phyloP scores from a whole-genome alignment of 2,113 vertebrate species.

The Engraulis encrasicolus region DNA sequence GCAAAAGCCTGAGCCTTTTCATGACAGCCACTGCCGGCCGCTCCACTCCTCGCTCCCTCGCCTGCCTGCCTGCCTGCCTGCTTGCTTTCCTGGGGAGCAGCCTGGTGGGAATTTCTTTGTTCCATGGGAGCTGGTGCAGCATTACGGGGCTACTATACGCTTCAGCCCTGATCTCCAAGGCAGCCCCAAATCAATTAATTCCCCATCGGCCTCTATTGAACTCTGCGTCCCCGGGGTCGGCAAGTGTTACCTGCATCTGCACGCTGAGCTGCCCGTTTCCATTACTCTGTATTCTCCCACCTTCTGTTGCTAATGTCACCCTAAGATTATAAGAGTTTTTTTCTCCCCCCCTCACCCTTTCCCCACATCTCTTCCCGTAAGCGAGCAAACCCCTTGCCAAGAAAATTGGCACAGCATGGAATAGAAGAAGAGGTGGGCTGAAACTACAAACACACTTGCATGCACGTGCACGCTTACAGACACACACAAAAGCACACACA shows the following conservation, averaged over 20 bases:
- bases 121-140: conserved; percentile 9
- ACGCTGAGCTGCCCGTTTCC: not conserved
- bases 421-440: not conserved
- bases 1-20: conserved; percentile 25
- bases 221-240: conserved; percentile 18
- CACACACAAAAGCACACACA: too few relatives aligned
- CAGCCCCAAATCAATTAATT: conserved; percentile 39
- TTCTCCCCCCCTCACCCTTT: too few relatives aligned
- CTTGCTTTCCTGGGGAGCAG: not conserved
- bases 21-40: conserved; percentile 21
- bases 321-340: not conserved
- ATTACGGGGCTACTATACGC: conserved; percentile 21
- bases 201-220: conserved; percentile 32
- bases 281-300: not conserved
- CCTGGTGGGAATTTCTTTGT: conserved; percentile 44
- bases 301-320: not conserved
- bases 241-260: conserved; percentile 27
- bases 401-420: not conserved
- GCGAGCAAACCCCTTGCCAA: not conserved
- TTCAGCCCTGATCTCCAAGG: conserved; percentile 6
- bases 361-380: too few relatives aligned
- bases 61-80: too few relatives aligned
- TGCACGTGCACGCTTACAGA: too few relatives aligned
- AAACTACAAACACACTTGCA: too few relatives aligned
- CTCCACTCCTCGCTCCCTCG: too few relatives aligned